phyloP scores from a whole-genome alignment of 2,888 invertebrate species.

The Melanargia galathea region DNA sequence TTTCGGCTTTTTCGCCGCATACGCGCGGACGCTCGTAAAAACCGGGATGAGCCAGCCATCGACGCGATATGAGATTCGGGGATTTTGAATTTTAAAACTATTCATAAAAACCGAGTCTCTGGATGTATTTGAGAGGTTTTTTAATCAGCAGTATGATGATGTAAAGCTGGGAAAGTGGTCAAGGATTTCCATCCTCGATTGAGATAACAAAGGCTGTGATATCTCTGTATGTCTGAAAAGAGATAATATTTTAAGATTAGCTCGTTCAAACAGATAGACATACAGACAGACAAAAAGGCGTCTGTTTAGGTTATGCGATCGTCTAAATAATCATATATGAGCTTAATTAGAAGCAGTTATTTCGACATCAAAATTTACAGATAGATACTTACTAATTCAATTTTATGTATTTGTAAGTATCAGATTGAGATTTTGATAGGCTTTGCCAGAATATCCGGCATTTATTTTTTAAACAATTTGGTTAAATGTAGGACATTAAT shows the following conservation, averaged over 20 bases:
- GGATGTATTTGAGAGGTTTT: background rate
- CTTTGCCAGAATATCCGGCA: background rate
- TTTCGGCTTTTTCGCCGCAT: slow-evolving; percentile 62
- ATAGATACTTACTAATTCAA: too few species aligned
- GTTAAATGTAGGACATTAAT: background rate
- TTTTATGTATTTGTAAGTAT: too few species aligned
- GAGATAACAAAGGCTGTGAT: too few species aligned
- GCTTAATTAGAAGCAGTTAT: too few species aligned
- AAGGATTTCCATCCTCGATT: background rate
- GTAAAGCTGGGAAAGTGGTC: background rate
- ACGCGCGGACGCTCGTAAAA: slow-evolving; percentile 60
- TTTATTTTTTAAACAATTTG: background rate
- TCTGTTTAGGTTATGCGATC: too few species aligned
- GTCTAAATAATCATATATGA: too few species aligned
- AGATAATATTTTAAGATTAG: too few species aligned
- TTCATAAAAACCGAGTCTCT: slow-evolving; percentile 19
- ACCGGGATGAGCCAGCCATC: slow-evolving; percentile 73
- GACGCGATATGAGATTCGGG: slow-evolving; percentile 64
- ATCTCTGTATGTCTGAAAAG: too few species aligned
- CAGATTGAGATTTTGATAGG: too few species aligned
- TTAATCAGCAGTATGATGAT: background rate
- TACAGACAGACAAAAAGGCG: too few species aligned
- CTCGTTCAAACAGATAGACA: too few species aligned
- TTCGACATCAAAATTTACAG: too few species aligned
- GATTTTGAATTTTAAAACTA: slow-evolving; percentile 34